These are phyloP conservation scores for Crypturellus undulatus DNA, from an alignment of 2,113 vertebrate species.

Conservation along the genomic window DNA sequence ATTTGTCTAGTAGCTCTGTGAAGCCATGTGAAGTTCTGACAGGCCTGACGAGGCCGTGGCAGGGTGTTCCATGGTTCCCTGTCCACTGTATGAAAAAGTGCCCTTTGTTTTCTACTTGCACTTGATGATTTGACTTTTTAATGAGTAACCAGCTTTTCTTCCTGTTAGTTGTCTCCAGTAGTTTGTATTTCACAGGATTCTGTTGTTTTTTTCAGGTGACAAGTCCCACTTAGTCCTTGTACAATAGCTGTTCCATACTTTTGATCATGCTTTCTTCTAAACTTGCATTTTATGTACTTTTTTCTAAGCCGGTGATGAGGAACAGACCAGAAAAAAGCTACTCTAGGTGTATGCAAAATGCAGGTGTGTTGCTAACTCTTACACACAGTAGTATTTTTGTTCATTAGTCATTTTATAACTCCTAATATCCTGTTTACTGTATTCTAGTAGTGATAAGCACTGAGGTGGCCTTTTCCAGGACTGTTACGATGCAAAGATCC, in stretches of 20 bases:
- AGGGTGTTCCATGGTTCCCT: background rate
- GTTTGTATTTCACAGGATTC: constrained; percentile 1
- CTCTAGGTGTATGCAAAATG: background rate
- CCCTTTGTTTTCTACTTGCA: background rate
- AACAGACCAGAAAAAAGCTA: background rate
- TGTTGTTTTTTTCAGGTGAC: background rate
- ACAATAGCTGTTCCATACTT: background rate
- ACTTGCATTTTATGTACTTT: background rate
- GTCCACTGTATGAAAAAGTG: background rate
- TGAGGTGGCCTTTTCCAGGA: background rate
- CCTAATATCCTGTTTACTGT: background rate
- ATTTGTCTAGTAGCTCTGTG: background rate
- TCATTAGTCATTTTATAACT: background rate
- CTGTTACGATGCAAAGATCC: background rate
- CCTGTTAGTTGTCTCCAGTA: background rate
- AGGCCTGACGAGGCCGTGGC: background rate
- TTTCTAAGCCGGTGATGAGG: background rate
- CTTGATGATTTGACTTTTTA: background rate
- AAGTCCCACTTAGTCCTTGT: background rate
- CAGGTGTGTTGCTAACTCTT: background rate
- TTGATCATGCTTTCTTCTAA: background rate
- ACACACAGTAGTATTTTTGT: background rate
- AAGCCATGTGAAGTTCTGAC: background rate
- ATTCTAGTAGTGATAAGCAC: background rate
- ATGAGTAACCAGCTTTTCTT: background rate